These are phyloP conservation scores for Pachliopta kotzebuea DNA, from an alignment of 2,888 invertebrate species.

Conservation along the genomic window DNA sequence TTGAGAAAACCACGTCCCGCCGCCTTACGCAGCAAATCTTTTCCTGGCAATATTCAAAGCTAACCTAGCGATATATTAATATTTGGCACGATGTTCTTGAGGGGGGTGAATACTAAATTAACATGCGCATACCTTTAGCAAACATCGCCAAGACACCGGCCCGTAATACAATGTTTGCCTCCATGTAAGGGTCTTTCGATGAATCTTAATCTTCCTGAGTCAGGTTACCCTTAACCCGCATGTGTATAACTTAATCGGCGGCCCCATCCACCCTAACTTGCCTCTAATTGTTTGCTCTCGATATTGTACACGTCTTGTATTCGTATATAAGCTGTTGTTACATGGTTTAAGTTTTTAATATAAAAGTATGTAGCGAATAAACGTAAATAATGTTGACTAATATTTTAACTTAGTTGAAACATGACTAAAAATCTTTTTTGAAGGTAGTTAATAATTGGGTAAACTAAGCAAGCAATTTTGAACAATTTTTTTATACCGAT, in stretches of 20 bases:
- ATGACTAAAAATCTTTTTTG: too few species aligned
- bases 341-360: not conserved
- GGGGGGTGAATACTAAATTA: conserved; percentile 77
- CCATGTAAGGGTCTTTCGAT: conserved; percentile 75
- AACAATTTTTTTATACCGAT: too few species aligned
- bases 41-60: conserved; percentile 37
- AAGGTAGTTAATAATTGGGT: too few species aligned
- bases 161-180: conserved; percentile 75
- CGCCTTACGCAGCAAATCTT: conserved; percentile 47
- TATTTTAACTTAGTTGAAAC: too few species aligned
- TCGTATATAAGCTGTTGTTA: conserved; percentile 30
- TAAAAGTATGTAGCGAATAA: not conserved
- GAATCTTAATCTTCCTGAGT: conserved; percentile 78
- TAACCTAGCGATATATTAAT: conserved; percentile 66
- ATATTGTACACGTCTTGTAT: conserved; percentile 71
- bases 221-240: conserved; percentile 78
- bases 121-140: conserved; percentile 74
- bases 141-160: conserved; percentile 74
- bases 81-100: conserved; percentile 52
- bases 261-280: conserved; percentile 65
- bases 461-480: too few species aligned
- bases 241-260: conserved; percentile 78
- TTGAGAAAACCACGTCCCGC: conserved; percentile 44
- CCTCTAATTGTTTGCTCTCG: conserved; percentile 78
- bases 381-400: not conserved